Conservation (phyloP, 2,888 invertebrate species). For the Melanophora roralis region DNA sequence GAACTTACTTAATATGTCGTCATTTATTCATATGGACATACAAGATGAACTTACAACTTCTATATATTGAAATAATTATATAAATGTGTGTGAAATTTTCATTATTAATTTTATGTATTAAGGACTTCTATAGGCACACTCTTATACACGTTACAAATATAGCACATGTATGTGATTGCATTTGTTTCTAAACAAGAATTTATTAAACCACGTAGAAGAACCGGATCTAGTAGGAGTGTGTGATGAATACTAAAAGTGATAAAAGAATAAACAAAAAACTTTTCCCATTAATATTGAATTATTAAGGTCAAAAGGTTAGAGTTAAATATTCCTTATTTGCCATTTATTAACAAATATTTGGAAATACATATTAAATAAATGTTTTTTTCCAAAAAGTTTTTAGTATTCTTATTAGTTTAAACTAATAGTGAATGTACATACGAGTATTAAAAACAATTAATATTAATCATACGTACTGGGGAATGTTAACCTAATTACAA, state of each 20-base stretch:
- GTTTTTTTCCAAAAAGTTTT: too few species aligned
- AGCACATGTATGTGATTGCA: background rate
- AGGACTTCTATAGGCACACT: background rate
- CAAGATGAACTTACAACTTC: background rate
- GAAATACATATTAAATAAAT: background rate
- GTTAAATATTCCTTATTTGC: background rate
- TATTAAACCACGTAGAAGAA: background rate
- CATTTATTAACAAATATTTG: too few species aligned
- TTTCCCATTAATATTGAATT: slow-evolving; percentile 17
- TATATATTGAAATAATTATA: background rate
- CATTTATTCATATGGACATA: background rate
- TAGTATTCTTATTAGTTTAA: background rate
- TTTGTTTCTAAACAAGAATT: background rate
- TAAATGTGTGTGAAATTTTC: slow-evolving; percentile 2
- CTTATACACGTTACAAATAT: background rate
- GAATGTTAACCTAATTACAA: too few species aligned
- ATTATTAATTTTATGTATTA: slow-evolving; percentile 32
- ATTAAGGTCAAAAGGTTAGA: slow-evolving; percentile 3
- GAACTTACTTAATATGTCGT: background rate
- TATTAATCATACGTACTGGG: slow-evolving; percentile 11
- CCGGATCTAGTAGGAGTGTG: background rate
- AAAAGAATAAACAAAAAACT: background rate
- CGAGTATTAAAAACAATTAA: background rate
- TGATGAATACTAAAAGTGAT: background rate
- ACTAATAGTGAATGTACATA: background rate